Evolutionary conservation across 2,113 vertebrate species (phyloP).

Genomic region (Conger conger): DNA sequence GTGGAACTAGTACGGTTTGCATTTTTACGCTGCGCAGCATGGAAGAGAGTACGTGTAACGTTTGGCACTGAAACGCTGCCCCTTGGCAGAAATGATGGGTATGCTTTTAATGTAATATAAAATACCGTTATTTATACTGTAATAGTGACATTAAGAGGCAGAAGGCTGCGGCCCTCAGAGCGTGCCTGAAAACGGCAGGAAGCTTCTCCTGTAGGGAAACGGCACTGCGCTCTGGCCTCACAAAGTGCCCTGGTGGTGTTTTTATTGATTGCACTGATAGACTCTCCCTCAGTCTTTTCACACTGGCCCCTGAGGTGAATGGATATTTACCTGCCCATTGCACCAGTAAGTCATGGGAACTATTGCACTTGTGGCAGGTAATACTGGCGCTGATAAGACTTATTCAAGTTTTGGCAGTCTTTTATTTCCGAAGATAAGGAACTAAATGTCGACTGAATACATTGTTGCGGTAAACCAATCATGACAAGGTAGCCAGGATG

Average conservation of each 20-base stretch:
- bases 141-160: not conserved
- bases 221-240: slow-evolving; percentile 66
- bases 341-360: slow-evolving; percentile 44
- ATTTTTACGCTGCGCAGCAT: not conserved
- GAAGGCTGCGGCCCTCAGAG: slow-evolving; percentile 30
- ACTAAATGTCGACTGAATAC: slow-evolving; percentile 15
- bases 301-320: slow-evolving; percentile 59
- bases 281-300: slow-evolving; percentile 3
- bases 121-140: not conserved
- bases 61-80: not conserved
- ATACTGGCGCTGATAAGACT: not conserved
- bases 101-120: slow-evolving; percentile 6
- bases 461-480: slow-evolving; percentile 23
- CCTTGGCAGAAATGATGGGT: not conserved
- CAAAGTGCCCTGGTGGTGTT: slow-evolving; percentile 47
- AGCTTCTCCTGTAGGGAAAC: slow-evolving; percentile 48
- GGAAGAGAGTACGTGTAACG: not conserved
- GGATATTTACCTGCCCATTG: slow-evolving; percentile 52
- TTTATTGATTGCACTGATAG: slow-evolving; percentile 33
- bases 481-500: slow-evolving; percentile 40
- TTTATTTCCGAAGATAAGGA: slow-evolving; percentile 41
- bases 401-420: slow-evolving; percentile 55
- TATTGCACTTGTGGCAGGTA: slow-evolving; percentile 65
- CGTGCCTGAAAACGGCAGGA: slow-evolving; percentile 6
- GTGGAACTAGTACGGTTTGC: not conserved